A percentile compares a stretch with the other conserved stretches of the same genome.
These are phyloP conservation scores for Pogonocichla stellata DNA, from an alignment of 2,113 vertebrate species.

Conservation along the genomic window DNA sequence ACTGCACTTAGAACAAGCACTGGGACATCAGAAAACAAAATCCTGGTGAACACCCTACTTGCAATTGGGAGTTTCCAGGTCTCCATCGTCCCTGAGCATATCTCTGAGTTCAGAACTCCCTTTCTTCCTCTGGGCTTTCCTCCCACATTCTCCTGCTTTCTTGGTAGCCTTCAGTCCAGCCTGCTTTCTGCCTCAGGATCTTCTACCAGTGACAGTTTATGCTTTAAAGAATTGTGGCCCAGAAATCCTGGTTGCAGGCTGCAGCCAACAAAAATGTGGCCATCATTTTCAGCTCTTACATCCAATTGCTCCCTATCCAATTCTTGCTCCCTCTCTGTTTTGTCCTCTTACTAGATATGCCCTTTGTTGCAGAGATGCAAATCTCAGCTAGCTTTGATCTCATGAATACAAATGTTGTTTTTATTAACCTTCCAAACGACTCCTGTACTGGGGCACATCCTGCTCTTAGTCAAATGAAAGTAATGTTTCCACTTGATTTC, in stretches of 20 bases:
- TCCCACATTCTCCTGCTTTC: neutral
- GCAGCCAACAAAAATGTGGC: neutral
- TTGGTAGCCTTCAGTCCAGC: neutral
- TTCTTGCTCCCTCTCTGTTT: neutral
- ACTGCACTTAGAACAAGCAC: neutral
- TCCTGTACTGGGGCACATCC: neutral
- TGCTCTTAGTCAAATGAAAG: neutral
- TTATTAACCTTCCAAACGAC: slow-evolving; percentile 43
- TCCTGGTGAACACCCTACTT: neutral
- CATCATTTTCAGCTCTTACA: neutral
- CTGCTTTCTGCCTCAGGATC: neutral
- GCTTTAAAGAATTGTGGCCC: neutral
- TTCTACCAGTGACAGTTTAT: neutral
- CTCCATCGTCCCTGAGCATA: neutral
- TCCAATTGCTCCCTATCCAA: neutral
- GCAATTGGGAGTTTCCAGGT: neutral
- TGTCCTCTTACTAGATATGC: neutral
- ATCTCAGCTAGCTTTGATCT: slow-evolving; percentile 40
- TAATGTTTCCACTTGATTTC: slow-evolving; percentile 17
- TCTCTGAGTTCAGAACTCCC: neutral
- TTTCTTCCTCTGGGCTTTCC: neutral
- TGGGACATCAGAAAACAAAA: neutral
- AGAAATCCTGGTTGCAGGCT: neutral
- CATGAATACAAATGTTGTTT: slow-evolving; percentile 40
- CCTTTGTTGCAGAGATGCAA: slow-evolving; percentile 37